These are phyloP conservation scores for Lasioglossum albipes DNA, from an alignment of 1,140 invertebrate species.

Conservation along the genomic window DNA sequence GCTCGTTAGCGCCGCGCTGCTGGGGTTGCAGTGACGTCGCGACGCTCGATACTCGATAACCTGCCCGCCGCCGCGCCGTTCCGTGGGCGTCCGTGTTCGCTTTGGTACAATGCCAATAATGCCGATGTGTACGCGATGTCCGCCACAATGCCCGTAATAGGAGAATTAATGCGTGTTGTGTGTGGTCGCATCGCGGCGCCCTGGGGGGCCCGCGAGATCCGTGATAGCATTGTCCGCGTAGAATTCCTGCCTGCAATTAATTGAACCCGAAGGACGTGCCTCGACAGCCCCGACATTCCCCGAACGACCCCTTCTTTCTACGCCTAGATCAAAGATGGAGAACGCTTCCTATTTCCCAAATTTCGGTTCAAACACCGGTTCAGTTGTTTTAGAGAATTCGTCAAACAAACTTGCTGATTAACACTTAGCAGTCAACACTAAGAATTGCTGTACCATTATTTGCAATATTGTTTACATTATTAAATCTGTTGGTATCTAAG, in stretches of 20 bases:
- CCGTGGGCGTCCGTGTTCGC: constrained; percentile 54
- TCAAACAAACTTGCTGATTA: too few relatives aligned
- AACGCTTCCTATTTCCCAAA: too few relatives aligned
- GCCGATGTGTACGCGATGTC: constrained; percentile 25
- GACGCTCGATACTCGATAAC: constrained; percentile 72
- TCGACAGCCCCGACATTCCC: constrained; percentile 48
- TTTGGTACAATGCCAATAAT: constrained; percentile 51
- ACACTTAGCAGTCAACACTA: too few relatives aligned
- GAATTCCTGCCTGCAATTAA: constrained; percentile 68
- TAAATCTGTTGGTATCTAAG: too few relatives aligned
- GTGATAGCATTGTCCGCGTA: constrained; percentile 70
- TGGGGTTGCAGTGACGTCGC: constrained; percentile 63
- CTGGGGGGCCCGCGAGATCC: constrained; percentile 67
- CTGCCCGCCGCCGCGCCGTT: background rate
- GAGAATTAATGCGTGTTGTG: constrained; percentile 73
- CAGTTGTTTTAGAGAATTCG: too few relatives aligned
- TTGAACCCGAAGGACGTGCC: constrained; percentile 60
- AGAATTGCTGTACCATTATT: too few relatives aligned
- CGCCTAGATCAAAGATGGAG: too few relatives aligned
- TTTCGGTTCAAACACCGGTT: too few relatives aligned
- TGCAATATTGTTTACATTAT: too few relatives aligned
- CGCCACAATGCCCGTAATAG: constrained; percentile 70
- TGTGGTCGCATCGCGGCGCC: constrained; percentile 65
- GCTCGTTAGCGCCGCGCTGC: constrained; percentile 70
- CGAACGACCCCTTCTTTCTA: background rate